Percentiles rank a stretch among this genome's conserved stretches.
These are phyloP conservation scores for Lasiurus borealis DNA, from an alignment of 2,113 vertebrate species.

Conservation along the genomic window DNA sequence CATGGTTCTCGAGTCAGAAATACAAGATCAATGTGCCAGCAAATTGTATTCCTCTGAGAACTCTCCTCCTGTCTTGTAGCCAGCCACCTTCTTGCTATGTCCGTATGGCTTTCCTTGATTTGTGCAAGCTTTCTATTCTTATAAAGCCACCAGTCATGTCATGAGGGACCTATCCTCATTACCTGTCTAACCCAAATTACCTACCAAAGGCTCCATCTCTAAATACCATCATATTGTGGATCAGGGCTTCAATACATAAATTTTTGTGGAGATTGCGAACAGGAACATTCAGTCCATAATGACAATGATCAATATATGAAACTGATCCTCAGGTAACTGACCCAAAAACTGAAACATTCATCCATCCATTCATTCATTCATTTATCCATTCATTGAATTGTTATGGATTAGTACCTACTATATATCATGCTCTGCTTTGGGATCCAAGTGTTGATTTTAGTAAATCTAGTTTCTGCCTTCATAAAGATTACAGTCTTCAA, in stretches of 20 bases:
- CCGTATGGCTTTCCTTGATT: neutral
- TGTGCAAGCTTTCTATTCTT: neutral
- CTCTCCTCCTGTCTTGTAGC: neutral
- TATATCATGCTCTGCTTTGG: neutral
- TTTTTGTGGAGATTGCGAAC: neutral
- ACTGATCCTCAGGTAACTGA: neutral
- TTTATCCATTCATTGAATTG: neutral
- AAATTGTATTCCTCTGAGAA: neutral
- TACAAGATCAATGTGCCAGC: neutral
- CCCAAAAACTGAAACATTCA: conserved; percentile 28
- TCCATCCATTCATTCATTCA: neutral
- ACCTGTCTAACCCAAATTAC: neutral
- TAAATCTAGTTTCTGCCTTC: conserved; percentile 27
- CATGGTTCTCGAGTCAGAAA: neutral
- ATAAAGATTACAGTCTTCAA: conserved; percentile 2
- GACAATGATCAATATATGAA: neutral
- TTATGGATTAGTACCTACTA: neutral
- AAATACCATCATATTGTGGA: neutral
- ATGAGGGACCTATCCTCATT: neutral
- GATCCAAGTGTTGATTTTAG: neutral
- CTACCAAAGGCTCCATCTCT: neutral
- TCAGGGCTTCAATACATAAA: neutral
- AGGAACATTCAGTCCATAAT: neutral
- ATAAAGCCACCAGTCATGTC: neutral
- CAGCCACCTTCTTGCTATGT: neutral